Evolutionary conservation across 2,113 vertebrate genomes (phyloP).

Genomic region (Istiophorus platypterus): DNA sequence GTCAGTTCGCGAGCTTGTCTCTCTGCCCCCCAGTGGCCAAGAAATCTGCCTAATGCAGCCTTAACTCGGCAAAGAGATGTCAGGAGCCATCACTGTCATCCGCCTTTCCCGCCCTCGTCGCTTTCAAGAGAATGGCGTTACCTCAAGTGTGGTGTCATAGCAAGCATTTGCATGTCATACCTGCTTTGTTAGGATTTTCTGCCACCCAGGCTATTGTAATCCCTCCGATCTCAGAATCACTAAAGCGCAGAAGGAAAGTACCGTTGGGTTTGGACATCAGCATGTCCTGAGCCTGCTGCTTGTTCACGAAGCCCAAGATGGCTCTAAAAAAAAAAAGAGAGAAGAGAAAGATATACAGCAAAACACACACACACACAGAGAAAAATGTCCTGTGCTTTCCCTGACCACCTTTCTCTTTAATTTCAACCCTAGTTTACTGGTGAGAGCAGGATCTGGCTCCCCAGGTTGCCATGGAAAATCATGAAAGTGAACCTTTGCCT

Average conservation of each 20-base stretch:
- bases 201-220: conserved; percentile 98
- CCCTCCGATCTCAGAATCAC: conserved; percentile 97
- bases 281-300: conserved; percentile 98
- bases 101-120: not conserved
- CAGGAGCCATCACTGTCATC: not conserved
- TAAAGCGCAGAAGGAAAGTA: conserved; percentile 97
- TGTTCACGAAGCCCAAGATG: conserved; percentile 97
- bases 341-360: not conserved
- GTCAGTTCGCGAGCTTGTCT: not conserved
- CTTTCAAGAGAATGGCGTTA: not conserved
- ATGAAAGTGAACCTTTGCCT: not conserved
- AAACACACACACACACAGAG: not conserved
- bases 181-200: conserved; percentile 89
- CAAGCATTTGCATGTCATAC: conserved; percentile 54
- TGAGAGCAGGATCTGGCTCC: not conserved
- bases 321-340: conserved; percentile 83
- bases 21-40: not conserved
- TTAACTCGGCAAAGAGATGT: not conserved
- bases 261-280: conserved; percentile 98
- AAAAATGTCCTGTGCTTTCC: not conserved
- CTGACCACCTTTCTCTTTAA: not conserved
- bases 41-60: too few relatives aligned
- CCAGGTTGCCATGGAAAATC: conserved; percentile 47
- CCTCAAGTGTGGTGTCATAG: not conserved
- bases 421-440: conserved; percentile 1